phyloP scores from a whole-genome alignment of 2,888 invertebrate species.

The Nematopogon swammerdamellus region DNA sequence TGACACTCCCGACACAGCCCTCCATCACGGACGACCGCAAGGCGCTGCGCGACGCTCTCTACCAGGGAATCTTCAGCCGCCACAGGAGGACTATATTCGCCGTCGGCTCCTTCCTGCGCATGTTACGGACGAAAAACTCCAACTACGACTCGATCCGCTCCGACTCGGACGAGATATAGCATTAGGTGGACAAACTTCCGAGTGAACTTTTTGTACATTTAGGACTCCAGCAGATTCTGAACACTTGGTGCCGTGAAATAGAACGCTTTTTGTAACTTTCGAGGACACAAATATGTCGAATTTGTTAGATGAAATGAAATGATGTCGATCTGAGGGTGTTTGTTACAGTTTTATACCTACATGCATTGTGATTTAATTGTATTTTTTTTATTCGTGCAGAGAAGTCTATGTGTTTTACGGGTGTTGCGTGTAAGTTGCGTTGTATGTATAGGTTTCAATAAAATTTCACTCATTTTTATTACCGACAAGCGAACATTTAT shows the following conservation, averaged over 20 bases:
- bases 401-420: no score
- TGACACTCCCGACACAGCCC: slow-evolving; percentile 46
- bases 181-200: slow-evolving; percentile 8
- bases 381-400: no score
- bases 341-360: neutral
- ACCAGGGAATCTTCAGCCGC: slow-evolving; percentile 75
- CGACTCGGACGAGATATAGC: slow-evolving; percentile 54
- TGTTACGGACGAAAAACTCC: slow-evolving; percentile 71
- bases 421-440: no score
- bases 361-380: neutral
- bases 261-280: neutral
- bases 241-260: neutral
- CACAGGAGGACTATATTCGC: slow-evolving; percentile 74
- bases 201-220: neutral
- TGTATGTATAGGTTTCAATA: no score
- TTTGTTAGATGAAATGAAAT: neutral
- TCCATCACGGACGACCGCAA: slow-evolving; percentile 61
- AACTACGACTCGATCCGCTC: slow-evolving; percentile 73
- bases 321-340: neutral
- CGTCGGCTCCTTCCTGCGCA: slow-evolving; percentile 69
- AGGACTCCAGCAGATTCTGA: no score
- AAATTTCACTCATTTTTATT: no score
- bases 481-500: no score
- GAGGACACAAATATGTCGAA: neutral
- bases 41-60: slow-evolving; percentile 68